Percentiles rank a stretch among this genome's conserved stretches.
Evolutionary conservation across 2,797 vertebrate genomes (phyloP).

Genomic region (Poeciliopsis infans): DNA sequence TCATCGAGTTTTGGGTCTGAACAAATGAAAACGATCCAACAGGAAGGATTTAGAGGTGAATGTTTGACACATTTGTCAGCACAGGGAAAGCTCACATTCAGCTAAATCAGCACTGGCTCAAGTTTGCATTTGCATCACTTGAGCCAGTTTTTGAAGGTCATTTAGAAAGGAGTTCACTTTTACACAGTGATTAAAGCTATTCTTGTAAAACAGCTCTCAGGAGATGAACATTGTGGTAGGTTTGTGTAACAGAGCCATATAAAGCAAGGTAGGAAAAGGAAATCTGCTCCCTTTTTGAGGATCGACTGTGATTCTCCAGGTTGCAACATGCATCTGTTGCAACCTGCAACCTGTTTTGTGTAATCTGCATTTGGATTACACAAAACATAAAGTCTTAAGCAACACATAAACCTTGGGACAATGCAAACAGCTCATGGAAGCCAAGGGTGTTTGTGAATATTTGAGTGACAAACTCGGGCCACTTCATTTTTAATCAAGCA

Average conservation of each 20-base stretch:
- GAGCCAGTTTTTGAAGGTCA: background rate
- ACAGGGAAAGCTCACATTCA: background rate
- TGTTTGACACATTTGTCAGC: background rate
- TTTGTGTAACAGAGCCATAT: background rate
- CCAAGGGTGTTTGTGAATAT: background rate
- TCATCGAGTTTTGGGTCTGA: background rate
- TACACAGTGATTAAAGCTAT: conserved; percentile 1
- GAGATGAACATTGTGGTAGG: background rate
- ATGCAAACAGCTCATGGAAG: background rate
- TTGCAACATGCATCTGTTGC: background rate
- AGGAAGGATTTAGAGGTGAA: too few species aligned
- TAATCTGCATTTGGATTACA: background rate
- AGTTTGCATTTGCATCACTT: background rate
- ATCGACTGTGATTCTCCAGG: background rate
- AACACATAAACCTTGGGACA: background rate
- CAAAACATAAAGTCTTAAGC: background rate
- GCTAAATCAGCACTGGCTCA: background rate
- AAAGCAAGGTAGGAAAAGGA: conserved; percentile 3
- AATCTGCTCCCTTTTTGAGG: background rate
- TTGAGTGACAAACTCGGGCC: background rate
- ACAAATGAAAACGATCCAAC: background rate
- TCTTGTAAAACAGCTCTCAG: conserved; percentile 4
- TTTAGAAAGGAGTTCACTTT: conserved; percentile 13
- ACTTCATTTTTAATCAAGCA: background rate
- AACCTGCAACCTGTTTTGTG: too few species aligned